These are phyloP conservation scores for Rousettus leschenaultii DNA, from an alignment of 2,113 vertebrate species.

Conservation along the genomic window DNA sequence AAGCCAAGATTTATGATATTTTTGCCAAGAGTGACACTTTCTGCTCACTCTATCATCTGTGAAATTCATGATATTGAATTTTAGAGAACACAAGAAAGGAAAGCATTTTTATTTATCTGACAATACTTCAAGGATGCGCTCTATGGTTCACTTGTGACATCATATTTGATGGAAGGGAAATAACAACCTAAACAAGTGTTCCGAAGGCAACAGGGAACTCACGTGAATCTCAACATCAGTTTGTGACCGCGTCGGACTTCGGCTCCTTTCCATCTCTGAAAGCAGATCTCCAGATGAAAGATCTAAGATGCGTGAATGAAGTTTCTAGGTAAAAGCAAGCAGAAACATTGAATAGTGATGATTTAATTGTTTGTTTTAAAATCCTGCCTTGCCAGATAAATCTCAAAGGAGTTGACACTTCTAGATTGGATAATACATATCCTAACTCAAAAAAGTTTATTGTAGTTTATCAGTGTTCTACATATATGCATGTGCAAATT, in stretches of 20 bases:
- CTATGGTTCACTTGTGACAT: constrained; percentile 73
- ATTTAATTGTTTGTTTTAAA: constrained; percentile 60
- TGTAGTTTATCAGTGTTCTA: neutral
- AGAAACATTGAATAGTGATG: constrained; percentile 57
- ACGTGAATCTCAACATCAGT: constrained; percentile 83
- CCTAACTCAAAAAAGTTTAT: neutral
- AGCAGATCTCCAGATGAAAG: constrained; percentile 89
- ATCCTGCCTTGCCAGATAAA: constrained; percentile 59
- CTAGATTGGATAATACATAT: constrained; percentile 41
- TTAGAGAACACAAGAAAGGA: constrained; percentile 80
- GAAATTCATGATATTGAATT: constrained; percentile 81
- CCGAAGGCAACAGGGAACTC: constrained; percentile 76
- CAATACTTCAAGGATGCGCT: constrained; percentile 78
- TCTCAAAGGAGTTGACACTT: constrained; percentile 66
- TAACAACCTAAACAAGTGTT: constrained; percentile 48
- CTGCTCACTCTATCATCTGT: constrained; percentile 80
- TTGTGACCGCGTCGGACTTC: constrained; percentile 79
- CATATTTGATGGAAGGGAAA: constrained; percentile 60
- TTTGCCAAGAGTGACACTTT: constrained; percentile 86
- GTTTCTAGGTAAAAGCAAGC: constrained; percentile 84
- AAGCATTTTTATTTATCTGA: constrained; percentile 82
- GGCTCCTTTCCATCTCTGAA: constrained; percentile 84
- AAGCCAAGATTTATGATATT: constrained; percentile 86
- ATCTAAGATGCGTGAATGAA: constrained; percentile 89
- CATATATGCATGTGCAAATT: neutral